Base-by-base conservation (phyloP, 2,888 invertebrate species). In the Lepidocyrtoides sp. region DNA sequence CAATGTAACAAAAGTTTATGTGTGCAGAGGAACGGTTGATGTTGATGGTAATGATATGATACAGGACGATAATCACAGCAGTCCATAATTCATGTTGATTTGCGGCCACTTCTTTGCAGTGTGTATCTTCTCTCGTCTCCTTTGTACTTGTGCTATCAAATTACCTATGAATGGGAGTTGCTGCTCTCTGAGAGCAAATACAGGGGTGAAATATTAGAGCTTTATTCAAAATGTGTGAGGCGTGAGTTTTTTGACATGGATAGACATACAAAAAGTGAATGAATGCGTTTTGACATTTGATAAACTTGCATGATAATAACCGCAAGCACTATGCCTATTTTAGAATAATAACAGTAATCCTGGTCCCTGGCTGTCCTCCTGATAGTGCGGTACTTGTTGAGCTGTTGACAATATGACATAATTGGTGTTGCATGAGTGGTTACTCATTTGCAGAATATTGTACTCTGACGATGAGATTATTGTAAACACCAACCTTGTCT, bases 241-340 rank as follows among this genome's bases (percentile, higher is more conserved):
- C 82, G 82, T 82, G 82, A 82, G 82, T n/a, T 32, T 44, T 72
- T 44, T 44, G 44, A 44, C 72, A 41, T 72, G 72, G 29, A 23
- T 41, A 23, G 7, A 75, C n/a, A 51, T 44, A 26, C 7, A 23
- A 26, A 72, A 72, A 17, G 20, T 20, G 72, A 72, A 75, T 75
- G 75, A 75, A 75, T 26, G 48, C 26, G 23, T 75, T 75, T 51
- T 75, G 75, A 75, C 75, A 75, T 75, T 75, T 75, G 75, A 75
- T 48, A 44, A 72, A 82, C 57, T 60, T 60, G 82, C 36, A 82
- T 57, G n/a, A 79, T 79, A 54, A 79, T 57, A 54, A 36, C 8
- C 32, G 5, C 36, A 29, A 23, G 7, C 17, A 48, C 48, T 36
- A 12, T 41, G 72, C 12, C 20, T 20, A 23, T 29, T 20, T 17